Base-by-base conservation (phyloP, 2,113 vertebrate genomes). In the Daubentonia madagascariensis region DNA sequence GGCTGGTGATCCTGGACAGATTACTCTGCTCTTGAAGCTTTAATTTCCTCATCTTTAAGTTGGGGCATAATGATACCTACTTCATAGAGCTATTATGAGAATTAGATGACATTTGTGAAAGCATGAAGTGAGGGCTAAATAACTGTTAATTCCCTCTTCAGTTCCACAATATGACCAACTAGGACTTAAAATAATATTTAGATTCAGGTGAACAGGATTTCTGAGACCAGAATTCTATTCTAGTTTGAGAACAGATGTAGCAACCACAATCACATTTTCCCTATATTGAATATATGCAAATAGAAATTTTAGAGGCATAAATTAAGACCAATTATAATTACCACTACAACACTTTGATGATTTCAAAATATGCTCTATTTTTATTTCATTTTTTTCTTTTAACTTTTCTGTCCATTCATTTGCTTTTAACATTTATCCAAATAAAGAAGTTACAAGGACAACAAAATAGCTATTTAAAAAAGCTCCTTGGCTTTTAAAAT, bases 131-230 rank as follows among this genome's bases (percentile, higher is more conserved):
- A 78, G 16, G 63, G 32, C 67, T 89, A 40, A 73, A 40, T 37
- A 13, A 67, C 57, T 30, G 40, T 59, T 57, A 70, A 63, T 70
- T 85, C 37, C 6, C 6, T 28, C 32, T 57, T 85, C 23, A 7
- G 0, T 3, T 45, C 40, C 6, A 30, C 0, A 13, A 9, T n/a
- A 50, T 3, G 8, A n/a, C 18, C 70, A 57, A 13, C 37, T 28
- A 35, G 32, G 68, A 43, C 22, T n/a, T 43, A 84, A 85, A 81
- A 96, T 22, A 4, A 8, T 13, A 88, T 89, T 96, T 87, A 93
- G 68, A 79, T 48, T 72, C 59, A 8, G 12, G 59, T 5, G 8
- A 95, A 91, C 12, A 45, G 32, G 43, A 83, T 48, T 84, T 90
- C 61, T 79, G 28, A 45, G 48, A 68, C 67, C 52, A 61, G 57